Conservation (phyloP, 1,140 invertebrate genomes). For the Drosophila auraria region DNA sequence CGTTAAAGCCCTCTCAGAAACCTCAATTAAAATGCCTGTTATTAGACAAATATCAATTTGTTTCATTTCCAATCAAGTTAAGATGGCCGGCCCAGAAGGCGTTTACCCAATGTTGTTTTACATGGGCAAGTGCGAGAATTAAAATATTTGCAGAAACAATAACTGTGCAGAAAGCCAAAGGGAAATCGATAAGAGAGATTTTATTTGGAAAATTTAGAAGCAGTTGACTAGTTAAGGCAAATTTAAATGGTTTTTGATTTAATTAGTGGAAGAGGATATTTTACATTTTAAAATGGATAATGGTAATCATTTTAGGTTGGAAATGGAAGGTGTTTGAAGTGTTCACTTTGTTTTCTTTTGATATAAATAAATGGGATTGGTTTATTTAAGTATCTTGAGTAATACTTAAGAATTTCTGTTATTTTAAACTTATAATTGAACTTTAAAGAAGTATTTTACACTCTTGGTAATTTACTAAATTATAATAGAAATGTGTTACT, state of each 20-base stretch:
- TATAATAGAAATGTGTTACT: no score
- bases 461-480: no score
- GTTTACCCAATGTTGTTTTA: constrained; percentile 28
- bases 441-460: no score
- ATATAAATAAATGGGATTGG: no score
- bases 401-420: no score
- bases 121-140: not conserved
- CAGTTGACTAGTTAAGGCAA: no score
- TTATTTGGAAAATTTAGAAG: not conserved
- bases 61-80: constrained; percentile 42
- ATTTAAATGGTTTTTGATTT: not conserved
- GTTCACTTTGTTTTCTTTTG: no score
- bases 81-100: constrained; percentile 23
- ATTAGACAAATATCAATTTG: constrained; percentile 76
- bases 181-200: constrained; percentile 5
- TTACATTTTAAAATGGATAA: not conserved
- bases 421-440: no score
- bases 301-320: no score
- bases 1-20: constrained; percentile 19
- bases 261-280: not conserved
- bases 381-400: no score
- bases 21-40: constrained; percentile 65
- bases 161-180: not conserved
- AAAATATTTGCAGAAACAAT: constrained; percentile 22
- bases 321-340: no score